Evolutionary conservation across 2,113 vertebrate genomes (phyloP).

Genomic region (Dromaius novaehollandiae): DNA sequence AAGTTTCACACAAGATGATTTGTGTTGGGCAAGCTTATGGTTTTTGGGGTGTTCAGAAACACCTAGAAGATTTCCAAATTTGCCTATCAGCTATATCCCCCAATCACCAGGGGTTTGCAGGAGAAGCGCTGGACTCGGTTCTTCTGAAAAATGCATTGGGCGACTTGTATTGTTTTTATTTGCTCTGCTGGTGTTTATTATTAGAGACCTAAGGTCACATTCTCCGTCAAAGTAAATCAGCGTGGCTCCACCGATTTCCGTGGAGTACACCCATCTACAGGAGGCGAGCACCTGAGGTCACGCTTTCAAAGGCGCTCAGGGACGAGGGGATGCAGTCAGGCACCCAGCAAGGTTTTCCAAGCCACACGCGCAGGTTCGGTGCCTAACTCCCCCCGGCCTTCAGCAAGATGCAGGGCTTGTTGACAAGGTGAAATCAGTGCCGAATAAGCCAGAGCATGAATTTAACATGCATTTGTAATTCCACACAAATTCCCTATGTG

Average conservation of each 20-base stretch:
- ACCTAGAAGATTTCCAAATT: background rate
- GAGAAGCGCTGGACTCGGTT: background rate
- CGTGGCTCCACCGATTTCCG: background rate
- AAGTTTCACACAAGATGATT: no score
- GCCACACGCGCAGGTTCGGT: accelerated
- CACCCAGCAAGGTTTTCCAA: background rate
- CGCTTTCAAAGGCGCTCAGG: background rate
- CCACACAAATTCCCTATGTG: background rate
- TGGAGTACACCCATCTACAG: background rate
- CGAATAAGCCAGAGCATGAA: background rate
- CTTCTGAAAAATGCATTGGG: accelerated
- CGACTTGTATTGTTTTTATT: background rate
- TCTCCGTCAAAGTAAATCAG: background rate
- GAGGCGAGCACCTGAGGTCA: accelerated
- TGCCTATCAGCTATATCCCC: background rate
- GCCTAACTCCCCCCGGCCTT: background rate
- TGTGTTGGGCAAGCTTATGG: background rate
- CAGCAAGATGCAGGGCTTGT: background rate
- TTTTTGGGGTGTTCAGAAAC: background rate
- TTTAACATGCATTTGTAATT: background rate
- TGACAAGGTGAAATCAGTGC: background rate
- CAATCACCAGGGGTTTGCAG: background rate
- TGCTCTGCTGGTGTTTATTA: background rate
- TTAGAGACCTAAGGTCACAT: background rate
- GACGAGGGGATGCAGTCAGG: background rate